phyloP scores from a whole-genome alignment of 1,140 invertebrate species.

The Meloidogyne exigua region DNA sequence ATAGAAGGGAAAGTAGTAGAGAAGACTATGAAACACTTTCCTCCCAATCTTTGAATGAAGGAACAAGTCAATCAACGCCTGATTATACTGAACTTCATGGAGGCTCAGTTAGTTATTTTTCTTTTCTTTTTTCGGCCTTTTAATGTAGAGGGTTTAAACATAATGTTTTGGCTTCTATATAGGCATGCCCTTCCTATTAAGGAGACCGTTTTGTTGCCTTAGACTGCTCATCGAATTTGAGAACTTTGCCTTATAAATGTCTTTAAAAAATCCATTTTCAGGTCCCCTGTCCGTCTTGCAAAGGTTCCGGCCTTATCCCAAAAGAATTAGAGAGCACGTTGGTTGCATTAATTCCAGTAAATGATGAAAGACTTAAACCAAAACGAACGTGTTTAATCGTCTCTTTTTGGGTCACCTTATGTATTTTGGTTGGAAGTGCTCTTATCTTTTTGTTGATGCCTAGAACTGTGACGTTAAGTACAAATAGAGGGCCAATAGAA shows the following conservation, averaged over 20 bases:
- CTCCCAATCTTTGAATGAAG: not conserved
- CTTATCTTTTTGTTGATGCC: constrained; percentile 51
- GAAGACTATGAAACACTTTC: not conserved
- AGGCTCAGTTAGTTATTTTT: constrained; percentile 9
- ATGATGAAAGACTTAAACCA: constrained; percentile 65
- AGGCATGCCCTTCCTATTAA: too few species aligned
- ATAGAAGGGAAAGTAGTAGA: not conserved
- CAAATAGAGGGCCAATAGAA: constrained; percentile 37
- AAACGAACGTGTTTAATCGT: constrained; percentile 59
- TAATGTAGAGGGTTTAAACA: too few species aligned
- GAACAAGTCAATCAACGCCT: not conserved
- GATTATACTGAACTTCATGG: constrained; percentile 29
- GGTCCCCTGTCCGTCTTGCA: constrained; percentile 64
- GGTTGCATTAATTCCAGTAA: constrained; percentile 65
- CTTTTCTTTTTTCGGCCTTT: too few species aligned
- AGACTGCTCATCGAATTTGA: too few species aligned
- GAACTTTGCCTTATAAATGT: too few species aligned
- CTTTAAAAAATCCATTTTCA: constrained; percentile 2
- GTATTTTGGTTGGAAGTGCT: constrained; percentile 36
- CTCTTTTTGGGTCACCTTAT: constrained; percentile 41
- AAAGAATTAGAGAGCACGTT: constrained; percentile 65
- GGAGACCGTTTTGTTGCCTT: too few species aligned
- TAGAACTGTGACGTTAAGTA: constrained; percentile 42
- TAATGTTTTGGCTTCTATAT: too few species aligned
- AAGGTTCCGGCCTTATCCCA: constrained; percentile 63